Evolutionary conservation across 2,113 vertebrate species (phyloP), one percentile per base, ranked within the genome.

Genomic region (Martes martes): DNA sequence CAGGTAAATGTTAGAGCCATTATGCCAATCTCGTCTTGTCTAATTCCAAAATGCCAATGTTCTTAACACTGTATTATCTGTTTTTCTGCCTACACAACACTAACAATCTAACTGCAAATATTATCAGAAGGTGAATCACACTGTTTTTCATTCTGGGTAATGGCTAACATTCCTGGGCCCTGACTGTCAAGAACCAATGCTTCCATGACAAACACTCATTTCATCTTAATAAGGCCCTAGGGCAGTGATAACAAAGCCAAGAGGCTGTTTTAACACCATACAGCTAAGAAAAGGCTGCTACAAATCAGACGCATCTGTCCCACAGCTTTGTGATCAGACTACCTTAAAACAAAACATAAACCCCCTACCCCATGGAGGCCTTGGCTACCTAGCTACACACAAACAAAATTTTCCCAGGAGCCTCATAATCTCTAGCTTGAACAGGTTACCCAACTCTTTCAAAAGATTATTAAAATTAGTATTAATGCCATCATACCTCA

Each of bases 381-480:
- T 93, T 28, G 74, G 67, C 36, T 78, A 87, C 33, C 42, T 87
- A 73, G n/a, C 9, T 81, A 31, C 19, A 89, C 57, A 18, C 23
- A 74, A 52, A 63, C 39, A 83, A 76, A 92, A 28, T 6, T 89
- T 83, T 86, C 50, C 78, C 16, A 93, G 33, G 21, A 90, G 39
- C 2, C 26, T 50, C 36, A 93, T 15, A 57, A 73, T 84, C 45
- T 79, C 50, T 33, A 93, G 28, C 78, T 73, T 92, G 18, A 89
- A 91, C 2, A 39, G 2, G 67, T 93, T 84, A 78, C 39, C 28
- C 4, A 89, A 50, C 6, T 57, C 47, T 42, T 92, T 16, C 14
- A 97, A 93, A 31, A 92, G 23, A 83, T 50, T 55, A 88, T 79
- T 86, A 83, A 91, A 90, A 97, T 93, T 42, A 91, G 87, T 59